Evolutionary conservation across 2,797 vertebrate species (phyloP).

Genomic region (Monodelphis domestica): DNA sequence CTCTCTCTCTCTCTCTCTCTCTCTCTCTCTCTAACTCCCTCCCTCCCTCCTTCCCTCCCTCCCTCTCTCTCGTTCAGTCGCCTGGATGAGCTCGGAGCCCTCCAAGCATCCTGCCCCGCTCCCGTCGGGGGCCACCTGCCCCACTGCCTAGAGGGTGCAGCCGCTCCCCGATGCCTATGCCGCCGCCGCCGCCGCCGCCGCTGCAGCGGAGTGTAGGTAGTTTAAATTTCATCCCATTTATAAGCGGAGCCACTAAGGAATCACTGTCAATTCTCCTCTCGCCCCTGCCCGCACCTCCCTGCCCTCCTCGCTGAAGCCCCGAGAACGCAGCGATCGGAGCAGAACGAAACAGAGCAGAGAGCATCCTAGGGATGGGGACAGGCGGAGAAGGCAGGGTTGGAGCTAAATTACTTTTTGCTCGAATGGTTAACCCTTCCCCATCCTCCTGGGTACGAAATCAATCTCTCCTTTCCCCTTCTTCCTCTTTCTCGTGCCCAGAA

Average conservation of each 20-base stretch:
- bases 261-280: conserved; percentile 70
- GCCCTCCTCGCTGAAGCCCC: background rate
- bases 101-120: background rate
- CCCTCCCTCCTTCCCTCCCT: background rate
- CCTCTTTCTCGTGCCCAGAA: background rate
- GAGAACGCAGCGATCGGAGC: conserved; percentile 64
- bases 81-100: background rate
- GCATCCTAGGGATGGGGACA: conserved; percentile 67
- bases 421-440: conserved; percentile 74
- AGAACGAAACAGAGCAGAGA: conserved; percentile 63
- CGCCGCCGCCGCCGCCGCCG: conserved; percentile 51
- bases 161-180: background rate
- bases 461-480: background rate
- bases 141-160: background rate
- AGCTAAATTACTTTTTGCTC: conserved; percentile 73
- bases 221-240: conserved; percentile 84
- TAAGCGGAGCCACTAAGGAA: conserved; percentile 81
- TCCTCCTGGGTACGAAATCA: conserved; percentile 39
- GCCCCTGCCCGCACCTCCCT: background rate
- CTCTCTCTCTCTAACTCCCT: too few species aligned
- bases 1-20: conserved; percentile 46
- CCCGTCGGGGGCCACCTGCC: background rate
- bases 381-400: conserved; percentile 74
- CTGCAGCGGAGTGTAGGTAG: conserved; percentile 77
- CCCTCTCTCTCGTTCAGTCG: background rate